phyloP scores from a whole-genome alignment of 2,113 vertebrate genomes.

The Vanacampus margaritifer region DNA sequence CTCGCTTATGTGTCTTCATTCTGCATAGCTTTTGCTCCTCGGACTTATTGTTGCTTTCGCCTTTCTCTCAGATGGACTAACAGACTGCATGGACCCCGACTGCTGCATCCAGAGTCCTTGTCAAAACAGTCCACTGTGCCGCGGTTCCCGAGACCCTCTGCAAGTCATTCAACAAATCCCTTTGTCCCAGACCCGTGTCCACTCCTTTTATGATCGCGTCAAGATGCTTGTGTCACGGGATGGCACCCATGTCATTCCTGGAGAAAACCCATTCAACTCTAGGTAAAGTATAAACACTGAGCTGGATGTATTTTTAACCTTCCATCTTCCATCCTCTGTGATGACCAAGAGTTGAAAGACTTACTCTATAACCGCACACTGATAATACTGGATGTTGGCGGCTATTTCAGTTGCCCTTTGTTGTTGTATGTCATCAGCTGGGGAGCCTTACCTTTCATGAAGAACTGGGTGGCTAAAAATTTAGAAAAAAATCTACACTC shows the following conservation, averaged over 20 bases:
- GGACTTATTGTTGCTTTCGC: not conserved
- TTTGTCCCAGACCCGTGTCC: constrained; percentile 74
- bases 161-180: constrained; percentile 93
- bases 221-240: constrained; percentile 94
- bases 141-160: constrained; percentile 90
- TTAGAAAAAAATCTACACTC: not conserved
- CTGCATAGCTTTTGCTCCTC: not conserved
- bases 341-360: not conserved
- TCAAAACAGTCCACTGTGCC: constrained; percentile 92
- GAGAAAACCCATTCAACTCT: constrained; percentile 95
- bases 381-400: not conserved
- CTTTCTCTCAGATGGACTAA: constrained; percentile 83
- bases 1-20: not conserved
- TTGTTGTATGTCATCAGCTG: not conserved
- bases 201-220: constrained; percentile 95
- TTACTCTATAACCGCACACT: not conserved
- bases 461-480: not conserved
- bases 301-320: not conserved
- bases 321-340: not conserved
- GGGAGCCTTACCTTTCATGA: not conserved
- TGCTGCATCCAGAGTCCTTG: constrained; percentile 96
- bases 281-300: constrained; percentile 72
- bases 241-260: constrained; percentile 94
- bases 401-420: not conserved
- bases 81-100: constrained; percentile 97